Percentiles rank a stretch among this genome's conserved stretches.
Evolutionary conservation across 1,140 invertebrate species (phyloP).

Genomic region (Lepidurus packardi): DNA sequence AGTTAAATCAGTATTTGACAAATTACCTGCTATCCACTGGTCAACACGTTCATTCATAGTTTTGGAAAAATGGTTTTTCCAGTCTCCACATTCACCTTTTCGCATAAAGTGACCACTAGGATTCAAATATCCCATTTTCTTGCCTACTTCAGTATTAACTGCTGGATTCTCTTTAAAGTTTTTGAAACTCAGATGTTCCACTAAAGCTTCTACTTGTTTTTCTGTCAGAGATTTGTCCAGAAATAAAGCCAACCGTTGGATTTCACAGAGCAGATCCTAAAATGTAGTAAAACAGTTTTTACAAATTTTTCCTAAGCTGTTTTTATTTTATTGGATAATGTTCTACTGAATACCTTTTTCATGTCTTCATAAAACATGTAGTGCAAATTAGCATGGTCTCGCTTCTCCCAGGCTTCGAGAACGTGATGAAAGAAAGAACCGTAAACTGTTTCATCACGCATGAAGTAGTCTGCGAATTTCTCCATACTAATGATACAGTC

Average conservation of each 20-base stretch:
- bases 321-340: too few relatives aligned
- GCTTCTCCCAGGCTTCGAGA: conserved; percentile 40
- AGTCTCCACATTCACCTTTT: conserved; percentile 44
- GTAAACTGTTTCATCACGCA: conserved; percentile 24
- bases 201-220: conserved; percentile 38
- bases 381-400: conserved; percentile 41
- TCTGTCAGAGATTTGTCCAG: conserved; percentile 42
- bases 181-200: conserved; percentile 42
- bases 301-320: too few relatives aligned
- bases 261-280: conserved; percentile 17
- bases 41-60: conserved; percentile 44
- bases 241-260: conserved; percentile 35
- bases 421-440: conserved; percentile 35
- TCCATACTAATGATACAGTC: conserved; percentile 43
- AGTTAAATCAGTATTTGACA: conserved; percentile 31
- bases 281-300: neutral
- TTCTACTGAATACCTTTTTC: conserved; percentile 29
- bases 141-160: conserved; percentile 46
- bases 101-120: conserved; percentile 44
- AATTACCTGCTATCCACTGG: conserved; percentile 38
- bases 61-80: conserved; percentile 46
- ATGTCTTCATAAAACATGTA: conserved; percentile 45
- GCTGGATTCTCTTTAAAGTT: conserved; percentile 47
- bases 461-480: conserved; percentile 35
- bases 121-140: conserved; percentile 42